Evolutionary conservation across 37 sponge, comb jelly and placozoan genomes (phyloP), one percentile per base, ranked within the genome.

Genomic region (Hormiphora californensis): DNA sequence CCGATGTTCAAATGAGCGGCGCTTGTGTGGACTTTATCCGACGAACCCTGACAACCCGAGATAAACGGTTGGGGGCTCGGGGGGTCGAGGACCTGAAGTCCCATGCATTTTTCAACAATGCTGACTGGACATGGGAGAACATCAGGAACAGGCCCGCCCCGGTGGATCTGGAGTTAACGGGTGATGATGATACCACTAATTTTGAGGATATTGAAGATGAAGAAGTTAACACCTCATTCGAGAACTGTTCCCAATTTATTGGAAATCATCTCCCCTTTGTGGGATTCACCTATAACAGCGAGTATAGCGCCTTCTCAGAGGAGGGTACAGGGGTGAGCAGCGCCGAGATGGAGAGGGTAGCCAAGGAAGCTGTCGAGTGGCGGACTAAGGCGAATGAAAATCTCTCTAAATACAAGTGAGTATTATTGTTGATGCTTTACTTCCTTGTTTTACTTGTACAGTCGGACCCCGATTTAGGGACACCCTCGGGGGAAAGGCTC

Each of bases 241-340:
- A 65, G 37, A 33, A 65, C 37, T 36, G 38, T 4, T 57, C 61
- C 67, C 38, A 17, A 17, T 97, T 94, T 87, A 90, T 90, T 40
- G 98, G 98, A 0, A 97, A 94, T 65, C 93, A 97, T 40, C 90
- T 97, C 11, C 98, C 98, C 7, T 97, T 97, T 86, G 91, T 94
- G 39, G 97, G 97, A 12, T 97, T 94, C 88, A 97, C 94, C 5
- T 97, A 89, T 89, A 87, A 88, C 54, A 90, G 90, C 68, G 90
- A 87, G 37, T 54, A 57, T 28, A 57, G 87, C 31, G 38, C 67
- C 37, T 65, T 65, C 37, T 35, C 36, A 11, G 37, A 19, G 11
- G 38, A 65, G 37, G 9, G 15, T 0, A 39, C 38, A 2, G 37
- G 37, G 11, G 37, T 38, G 7, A 30, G 37, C 33, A 30, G 38